Conservation (phyloP, 2,797 vertebrate genomes). For the Geotrypetes seraphini region DNA sequence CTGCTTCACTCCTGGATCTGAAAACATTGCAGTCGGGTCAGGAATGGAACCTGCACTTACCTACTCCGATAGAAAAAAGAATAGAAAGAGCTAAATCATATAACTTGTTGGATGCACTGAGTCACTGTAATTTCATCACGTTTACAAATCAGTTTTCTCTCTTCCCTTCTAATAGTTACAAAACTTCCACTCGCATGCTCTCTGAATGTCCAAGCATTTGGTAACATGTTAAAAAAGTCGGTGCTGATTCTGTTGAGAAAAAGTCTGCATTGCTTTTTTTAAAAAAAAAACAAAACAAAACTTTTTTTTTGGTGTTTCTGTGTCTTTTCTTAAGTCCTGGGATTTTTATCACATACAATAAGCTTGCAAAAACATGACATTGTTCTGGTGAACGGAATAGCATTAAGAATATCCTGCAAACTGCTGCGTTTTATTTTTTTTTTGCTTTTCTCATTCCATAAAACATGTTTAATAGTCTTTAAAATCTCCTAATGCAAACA, state of each 20-base stretch:
- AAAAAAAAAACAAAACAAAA: too few species aligned
- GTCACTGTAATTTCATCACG: not conserved
- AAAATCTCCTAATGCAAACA: conserved; percentile 16
- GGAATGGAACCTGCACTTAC: too few species aligned
- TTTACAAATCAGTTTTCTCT: not conserved
- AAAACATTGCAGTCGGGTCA: too few species aligned
- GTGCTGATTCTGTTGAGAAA: not conserved
- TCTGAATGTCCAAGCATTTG: not conserved
- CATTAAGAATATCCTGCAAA: too few species aligned
- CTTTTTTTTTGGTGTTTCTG: fast-evolving
- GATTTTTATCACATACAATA: too few species aligned
- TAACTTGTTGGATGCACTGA: not conserved
- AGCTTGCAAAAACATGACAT: too few species aligned
- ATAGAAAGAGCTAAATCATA: not conserved
- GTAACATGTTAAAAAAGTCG: not conserved
- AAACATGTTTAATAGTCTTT: conserved; percentile 32
- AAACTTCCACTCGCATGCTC: not conserved
- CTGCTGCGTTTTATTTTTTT: too few species aligned
- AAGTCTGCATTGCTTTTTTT: not conserved
- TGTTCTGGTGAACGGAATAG: too few species aligned
- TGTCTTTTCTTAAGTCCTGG: not conserved
- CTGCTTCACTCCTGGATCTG: too few species aligned
- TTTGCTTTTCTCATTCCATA: not conserved
- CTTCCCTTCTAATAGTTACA: too few species aligned
- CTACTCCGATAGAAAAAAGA: not conserved